Evolutionary conservation across 2,797 vertebrate species (phyloP), one percentile per base, ranked within the genome.

Genomic region (Atherinosoma microstoma): DNA sequence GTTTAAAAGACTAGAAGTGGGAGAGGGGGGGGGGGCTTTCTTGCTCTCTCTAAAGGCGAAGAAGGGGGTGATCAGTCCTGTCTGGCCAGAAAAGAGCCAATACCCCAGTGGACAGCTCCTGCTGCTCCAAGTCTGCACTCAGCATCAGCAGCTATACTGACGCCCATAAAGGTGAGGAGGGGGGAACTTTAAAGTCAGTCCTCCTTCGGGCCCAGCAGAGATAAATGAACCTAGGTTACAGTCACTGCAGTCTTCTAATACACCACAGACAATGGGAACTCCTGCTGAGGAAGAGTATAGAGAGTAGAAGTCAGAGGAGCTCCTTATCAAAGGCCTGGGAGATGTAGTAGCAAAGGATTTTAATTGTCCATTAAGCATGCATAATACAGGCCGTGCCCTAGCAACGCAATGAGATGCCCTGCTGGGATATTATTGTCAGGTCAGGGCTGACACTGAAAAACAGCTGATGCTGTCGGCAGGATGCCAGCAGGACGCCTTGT

Each of bases 311-410:
- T 94, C 94, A 93, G 90, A 78, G 95, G 94, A 95, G 85, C 90
- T 92, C 94, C 93, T 93, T 94, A 96, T 97, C 97, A 98, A 97
- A 96, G 92, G 93, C 93, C 91, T 87, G 58, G 92, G 92, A 94
- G 94, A 94, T 95, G 93, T 93, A 94, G 94, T 89, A 97, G 96
- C 93, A 93, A 93, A 90, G 84, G 91, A 94, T 96, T 97, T 97
- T 97, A 98, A 98, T 97, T 98, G 97, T 97, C 96, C 95, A 96
- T 99, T 98, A 97, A 97, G 96, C 95, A 96, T 96, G 97, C 96
- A 97, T 96, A 95, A 96, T 96, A 95, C 90, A 94, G 95, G 95
- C 95, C 89, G 92, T 93, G 94, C 95, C 97, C 96, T 96, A 94
- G 97, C 97, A 97, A 97, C 97, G 92, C 93, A 87, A 92, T 82